Conservation (phyloP, 1,140 invertebrate species). For the Idris sp. region DNA sequence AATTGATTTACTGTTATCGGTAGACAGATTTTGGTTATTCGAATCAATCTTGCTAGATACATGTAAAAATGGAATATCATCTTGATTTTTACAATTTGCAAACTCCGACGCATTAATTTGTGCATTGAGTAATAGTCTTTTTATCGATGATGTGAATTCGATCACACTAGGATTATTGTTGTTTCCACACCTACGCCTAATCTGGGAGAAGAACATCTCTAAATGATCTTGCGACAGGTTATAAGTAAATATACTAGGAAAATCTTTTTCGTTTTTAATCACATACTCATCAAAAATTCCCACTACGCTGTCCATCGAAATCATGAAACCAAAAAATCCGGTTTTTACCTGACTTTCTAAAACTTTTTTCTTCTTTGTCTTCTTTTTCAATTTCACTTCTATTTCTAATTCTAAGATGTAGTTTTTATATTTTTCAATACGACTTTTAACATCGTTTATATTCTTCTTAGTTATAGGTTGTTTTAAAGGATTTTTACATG, state of each 20-base stretch:
- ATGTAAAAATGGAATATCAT: conserved; percentile 12
- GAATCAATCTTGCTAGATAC: not conserved
- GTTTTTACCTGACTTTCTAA: conserved; percentile 28
- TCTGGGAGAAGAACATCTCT: not conserved
- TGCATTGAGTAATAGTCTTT: conserved; percentile 50
- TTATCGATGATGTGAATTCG: conserved; percentile 65
- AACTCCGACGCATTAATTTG: conserved; percentile 6
- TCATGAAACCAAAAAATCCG: conserved; percentile 67
- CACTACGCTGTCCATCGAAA: conserved; percentile 26
- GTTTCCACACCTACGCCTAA: conserved; percentile 59
- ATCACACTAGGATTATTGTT: conserved; percentile 72
- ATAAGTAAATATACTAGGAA: not conserved
- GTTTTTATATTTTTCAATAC: conserved; percentile 31
- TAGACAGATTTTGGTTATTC: not conserved
- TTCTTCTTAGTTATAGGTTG: conserved; percentile 22
- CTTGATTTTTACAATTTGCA: too few relatives aligned
- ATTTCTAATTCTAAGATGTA: conserved; percentile 38
- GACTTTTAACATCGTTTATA: too few relatives aligned
- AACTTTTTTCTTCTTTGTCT: too few relatives aligned
- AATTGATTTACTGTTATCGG: not conserved
- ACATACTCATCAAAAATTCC: conserved; percentile 1
- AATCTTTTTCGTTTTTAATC: not conserved
- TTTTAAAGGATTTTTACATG: conserved; percentile 40
- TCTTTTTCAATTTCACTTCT: too few relatives aligned
- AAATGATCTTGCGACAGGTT: conserved; percentile 2